These are phyloP conservation scores for Neoitamus cyanurus DNA, from an alignment of 2,888 invertebrate species.

Conservation along the genomic window DNA sequence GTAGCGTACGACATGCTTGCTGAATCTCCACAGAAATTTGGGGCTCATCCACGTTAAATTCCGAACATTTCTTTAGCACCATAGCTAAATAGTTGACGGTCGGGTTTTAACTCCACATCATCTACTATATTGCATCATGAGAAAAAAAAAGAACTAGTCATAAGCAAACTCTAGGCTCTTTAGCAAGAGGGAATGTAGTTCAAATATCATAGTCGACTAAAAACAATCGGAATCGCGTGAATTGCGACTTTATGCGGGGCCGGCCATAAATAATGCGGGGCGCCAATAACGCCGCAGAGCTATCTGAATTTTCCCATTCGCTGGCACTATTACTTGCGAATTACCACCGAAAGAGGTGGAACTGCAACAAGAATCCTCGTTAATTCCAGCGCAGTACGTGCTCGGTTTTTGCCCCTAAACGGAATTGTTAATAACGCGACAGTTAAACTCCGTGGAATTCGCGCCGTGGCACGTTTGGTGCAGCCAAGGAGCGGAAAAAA, in stretches of 20 bases:
- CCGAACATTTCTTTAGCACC: too few relatives aligned
- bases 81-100: too few relatives aligned
- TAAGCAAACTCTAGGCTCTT: too few relatives aligned
- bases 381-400: not conserved
- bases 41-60: too few relatives aligned
- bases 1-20: too few relatives aligned
- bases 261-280: not conserved
- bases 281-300: not conserved
- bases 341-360: not conserved
- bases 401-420: not conserved
- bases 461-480: conserved; percentile 4
- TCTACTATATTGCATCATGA: too few relatives aligned
- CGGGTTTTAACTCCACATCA: too few relatives aligned
- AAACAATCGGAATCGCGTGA: not conserved
- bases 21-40: too few relatives aligned
- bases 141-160: too few relatives aligned
- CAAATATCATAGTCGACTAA: too few relatives aligned
- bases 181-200: not conserved
- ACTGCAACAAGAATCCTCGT: conserved; percentile 1
- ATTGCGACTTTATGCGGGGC: not conserved
- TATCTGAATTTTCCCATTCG: not conserved
- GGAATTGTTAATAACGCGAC: conserved; percentile 5
- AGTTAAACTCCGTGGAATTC: conserved; percentile 5
- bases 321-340: not conserved
- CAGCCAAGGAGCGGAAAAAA: not conserved